Evolutionary conservation across 2,797 vertebrate species (phyloP).

Genomic region (Benthosema pterotum): DNA sequence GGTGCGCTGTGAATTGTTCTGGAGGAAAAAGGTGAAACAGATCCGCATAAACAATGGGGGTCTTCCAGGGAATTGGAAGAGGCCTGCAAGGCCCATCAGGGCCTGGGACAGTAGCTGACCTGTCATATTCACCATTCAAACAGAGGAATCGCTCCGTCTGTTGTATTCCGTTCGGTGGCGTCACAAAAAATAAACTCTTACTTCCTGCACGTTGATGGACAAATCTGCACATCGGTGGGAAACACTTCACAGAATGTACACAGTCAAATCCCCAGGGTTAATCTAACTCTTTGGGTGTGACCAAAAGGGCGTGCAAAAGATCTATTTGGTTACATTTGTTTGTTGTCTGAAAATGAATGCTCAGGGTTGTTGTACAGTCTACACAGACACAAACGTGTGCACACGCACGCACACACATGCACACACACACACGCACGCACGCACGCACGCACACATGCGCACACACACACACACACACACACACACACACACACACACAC

Average conservation of each 20-base stretch:
- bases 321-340: no score
- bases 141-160: slow-evolving; percentile 46
- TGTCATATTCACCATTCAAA: slow-evolving; percentile 49
- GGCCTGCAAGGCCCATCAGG: slow-evolving; percentile 38
- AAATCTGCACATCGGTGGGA: slow-evolving; percentile 54
- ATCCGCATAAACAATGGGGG: slow-evolving; percentile 71
- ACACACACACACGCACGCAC: no score
- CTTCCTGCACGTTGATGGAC: slow-evolving; percentile 66
- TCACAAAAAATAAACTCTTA: slow-evolving; percentile 70
- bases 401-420: no score
- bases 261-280: no score
- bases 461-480: no score
- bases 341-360: no score
- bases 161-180: slow-evolving; percentile 53
- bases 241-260: slow-evolving; percentile 42
- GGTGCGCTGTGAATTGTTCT: slow-evolving; percentile 64
- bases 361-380: no score
- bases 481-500: not conserved
- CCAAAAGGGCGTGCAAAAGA: no score
- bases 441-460: no score
- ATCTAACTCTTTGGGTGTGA: no score
- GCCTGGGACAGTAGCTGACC: slow-evolving; percentile 68
- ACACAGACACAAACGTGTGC: no score
- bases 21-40: slow-evolving; percentile 77
- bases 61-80: slow-evolving; percentile 41